phyloP scores from a whole-genome alignment of 2,113 vertebrate species.

The Arvicanthis niloticus region DNA sequence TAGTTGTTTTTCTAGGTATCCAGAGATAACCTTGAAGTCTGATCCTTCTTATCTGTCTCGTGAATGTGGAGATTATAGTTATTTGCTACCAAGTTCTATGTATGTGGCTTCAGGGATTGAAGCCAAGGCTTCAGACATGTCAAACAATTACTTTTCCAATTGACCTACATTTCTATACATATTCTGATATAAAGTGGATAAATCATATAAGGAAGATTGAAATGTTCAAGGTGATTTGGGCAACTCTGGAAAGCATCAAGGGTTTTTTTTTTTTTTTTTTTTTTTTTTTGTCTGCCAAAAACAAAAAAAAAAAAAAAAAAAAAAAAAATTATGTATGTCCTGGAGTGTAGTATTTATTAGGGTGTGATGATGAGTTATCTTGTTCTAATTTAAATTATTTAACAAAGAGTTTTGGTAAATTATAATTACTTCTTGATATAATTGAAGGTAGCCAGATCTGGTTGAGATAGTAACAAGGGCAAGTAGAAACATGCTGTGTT shows the following conservation, averaged over 20 bases:
- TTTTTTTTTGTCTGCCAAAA: too few species aligned
- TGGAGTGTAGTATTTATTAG: background rate
- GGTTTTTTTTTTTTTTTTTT: background rate
- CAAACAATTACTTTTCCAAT: background rate
- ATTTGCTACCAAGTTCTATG: background rate
- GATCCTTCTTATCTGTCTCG: background rate
- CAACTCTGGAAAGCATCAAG: background rate
- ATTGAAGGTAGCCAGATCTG: background rate
- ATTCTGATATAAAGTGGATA: background rate
- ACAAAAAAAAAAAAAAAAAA: too few species aligned
- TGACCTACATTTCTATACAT: background rate
- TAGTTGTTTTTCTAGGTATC: background rate
- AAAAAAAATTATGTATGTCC: too few species aligned
- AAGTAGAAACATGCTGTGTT: background rate
- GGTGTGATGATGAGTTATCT: background rate
- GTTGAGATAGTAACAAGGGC: background rate
- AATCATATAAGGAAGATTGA: background rate
- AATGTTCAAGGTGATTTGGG: background rate
- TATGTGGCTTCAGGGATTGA: background rate
- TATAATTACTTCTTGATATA: background rate
- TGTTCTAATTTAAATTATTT: background rate
- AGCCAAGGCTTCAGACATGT: background rate
- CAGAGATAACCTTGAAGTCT: background rate
- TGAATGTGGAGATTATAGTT: background rate
- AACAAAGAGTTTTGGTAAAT: background rate